Conservation (phyloP, 2,113 vertebrate genomes). For the Leptobrachium ailaonicum region DNA sequence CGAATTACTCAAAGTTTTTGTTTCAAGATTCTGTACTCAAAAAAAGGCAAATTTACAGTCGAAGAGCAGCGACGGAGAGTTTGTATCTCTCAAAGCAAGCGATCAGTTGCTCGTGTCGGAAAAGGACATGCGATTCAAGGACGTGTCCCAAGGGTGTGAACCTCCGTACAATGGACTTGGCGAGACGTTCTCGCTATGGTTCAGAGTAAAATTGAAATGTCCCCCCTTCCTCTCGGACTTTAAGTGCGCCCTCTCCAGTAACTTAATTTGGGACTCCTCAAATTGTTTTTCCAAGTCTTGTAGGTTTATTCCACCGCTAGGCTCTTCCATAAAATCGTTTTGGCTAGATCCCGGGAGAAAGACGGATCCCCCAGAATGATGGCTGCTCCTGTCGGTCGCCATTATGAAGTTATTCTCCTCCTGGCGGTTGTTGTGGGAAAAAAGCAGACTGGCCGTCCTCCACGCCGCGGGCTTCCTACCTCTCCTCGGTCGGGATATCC, state of each 20-base stretch:
- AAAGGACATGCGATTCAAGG: slow-evolving; percentile 81
- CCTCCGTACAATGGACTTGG: slow-evolving; percentile 82
- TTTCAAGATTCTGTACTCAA: slow-evolving; percentile 2
- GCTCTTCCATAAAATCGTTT: slow-evolving; percentile 73
- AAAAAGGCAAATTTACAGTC: slow-evolving; percentile 2
- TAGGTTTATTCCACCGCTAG: slow-evolving; percentile 68
- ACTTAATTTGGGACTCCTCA: slow-evolving; percentile 78
- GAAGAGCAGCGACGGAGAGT: neutral
- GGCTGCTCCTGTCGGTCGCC: slow-evolving; percentile 65
- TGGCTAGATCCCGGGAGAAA: slow-evolving; percentile 73
- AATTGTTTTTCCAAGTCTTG: slow-evolving; percentile 77
- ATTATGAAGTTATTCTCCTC: slow-evolving; percentile 71
- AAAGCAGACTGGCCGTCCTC: slow-evolving; percentile 82
- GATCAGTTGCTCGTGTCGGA: slow-evolving; percentile 83
- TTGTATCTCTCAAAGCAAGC: neutral
- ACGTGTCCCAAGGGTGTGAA: slow-evolving; percentile 84
- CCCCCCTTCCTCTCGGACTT: slow-evolving; percentile 84
- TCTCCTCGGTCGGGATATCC: slow-evolving; percentile 79
- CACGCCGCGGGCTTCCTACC: slow-evolving; percentile 86
- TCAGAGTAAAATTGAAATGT: slow-evolving; percentile 84
- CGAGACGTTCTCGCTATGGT: slow-evolving; percentile 79
- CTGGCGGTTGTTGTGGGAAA: slow-evolving; percentile 60
- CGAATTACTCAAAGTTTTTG: slow-evolving; percentile 1
- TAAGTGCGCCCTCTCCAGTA: slow-evolving; percentile 75
- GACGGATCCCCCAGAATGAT: slow-evolving; percentile 64